Evolutionary conservation across 1,140 invertebrate genomes (phyloP), one percentile per base, ranked within the genome.

Genomic region (Dinoponera quadriceps): DNA sequence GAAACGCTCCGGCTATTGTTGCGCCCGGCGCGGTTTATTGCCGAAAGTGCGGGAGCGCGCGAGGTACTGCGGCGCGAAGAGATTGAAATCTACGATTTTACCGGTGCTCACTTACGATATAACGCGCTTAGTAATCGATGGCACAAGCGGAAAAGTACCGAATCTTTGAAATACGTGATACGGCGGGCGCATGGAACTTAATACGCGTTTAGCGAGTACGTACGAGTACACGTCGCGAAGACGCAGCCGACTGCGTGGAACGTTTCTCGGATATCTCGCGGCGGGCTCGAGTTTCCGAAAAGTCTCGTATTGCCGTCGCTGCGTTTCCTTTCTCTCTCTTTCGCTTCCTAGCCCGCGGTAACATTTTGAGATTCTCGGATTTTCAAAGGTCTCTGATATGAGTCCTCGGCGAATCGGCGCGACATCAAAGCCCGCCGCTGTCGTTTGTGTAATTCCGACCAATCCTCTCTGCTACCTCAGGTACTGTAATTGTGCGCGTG

Each of bases 401-500:
- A 66, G 48, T 66, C 57, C 14, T 25, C 29, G 63, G 38, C 33
- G 54, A 71, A 80, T 80, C 51, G 75, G 4, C 65, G 33, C 18
- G 48, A 69, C 63, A 59, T 78, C 51, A 71, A 80, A 80, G 38
- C 22, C 9, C 3, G 22, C 48, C 48, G 2, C 3, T 33, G 62
- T 14, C 65, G 65, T 80, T 71, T 69, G 22, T 55, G 65, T 80
- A 48, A 80, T 69, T 78, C 63, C 63, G 33, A 57, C 73, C 75
- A 48, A 78, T 80, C 75, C 75, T 80, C 33, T 69, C 55, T 57
- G 65, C 75, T 80, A 71, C n/a, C 25, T 59, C 51, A 69, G 68
- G 38, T 65, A 75, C 27, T 44, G 44, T 80, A 71, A 80, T 80
- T 78, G 69, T 57, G 51, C 65, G 22, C 33, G 69, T 29, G 65